phyloP scores from a whole-genome alignment of 2,888 invertebrate genomes.

The Buathra laborator region DNA sequence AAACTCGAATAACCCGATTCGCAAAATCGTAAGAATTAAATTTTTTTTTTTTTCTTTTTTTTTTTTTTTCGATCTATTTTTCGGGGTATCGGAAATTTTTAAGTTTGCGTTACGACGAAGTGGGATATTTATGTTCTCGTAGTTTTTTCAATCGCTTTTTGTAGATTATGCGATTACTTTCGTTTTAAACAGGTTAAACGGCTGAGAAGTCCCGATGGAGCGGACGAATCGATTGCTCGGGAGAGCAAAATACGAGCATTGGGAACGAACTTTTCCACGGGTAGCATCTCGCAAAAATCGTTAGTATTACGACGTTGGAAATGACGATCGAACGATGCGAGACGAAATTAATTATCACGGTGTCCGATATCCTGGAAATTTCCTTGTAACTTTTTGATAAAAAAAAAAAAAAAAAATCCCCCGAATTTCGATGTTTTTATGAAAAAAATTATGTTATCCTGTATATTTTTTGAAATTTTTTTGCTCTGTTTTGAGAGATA shows the following conservation, averaged over 20 bases:
- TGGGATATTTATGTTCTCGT: background rate
- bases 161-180: constrained; percentile 41
- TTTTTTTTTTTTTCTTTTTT: background rate
- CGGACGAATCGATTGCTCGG: constrained; percentile 47
- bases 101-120: background rate
- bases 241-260: constrained; percentile 72
- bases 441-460: too few relatives aligned
- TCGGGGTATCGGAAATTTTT: background rate
- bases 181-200: constrained; percentile 76
- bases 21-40: background rate
- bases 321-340: background rate
- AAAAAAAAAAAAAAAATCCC: too few relatives aligned
- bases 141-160: background rate
- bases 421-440: too few relatives aligned
- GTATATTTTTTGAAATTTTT: too few relatives aligned
- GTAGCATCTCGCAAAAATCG: constrained; percentile 61
- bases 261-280: constrained; percentile 69
- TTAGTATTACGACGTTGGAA: constrained; percentile 49
- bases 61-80: too few relatives aligned
- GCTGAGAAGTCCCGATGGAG: constrained; percentile 74
- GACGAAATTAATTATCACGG: background rate
- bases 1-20: background rate
- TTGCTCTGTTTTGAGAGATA: too few relatives aligned
- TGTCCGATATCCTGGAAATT: background rate
- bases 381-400: too few relatives aligned